Evolutionary conservation across 92 coral and sea anemone species (phyloP).

Genomic region (Pocillopora meandrina): DNA sequence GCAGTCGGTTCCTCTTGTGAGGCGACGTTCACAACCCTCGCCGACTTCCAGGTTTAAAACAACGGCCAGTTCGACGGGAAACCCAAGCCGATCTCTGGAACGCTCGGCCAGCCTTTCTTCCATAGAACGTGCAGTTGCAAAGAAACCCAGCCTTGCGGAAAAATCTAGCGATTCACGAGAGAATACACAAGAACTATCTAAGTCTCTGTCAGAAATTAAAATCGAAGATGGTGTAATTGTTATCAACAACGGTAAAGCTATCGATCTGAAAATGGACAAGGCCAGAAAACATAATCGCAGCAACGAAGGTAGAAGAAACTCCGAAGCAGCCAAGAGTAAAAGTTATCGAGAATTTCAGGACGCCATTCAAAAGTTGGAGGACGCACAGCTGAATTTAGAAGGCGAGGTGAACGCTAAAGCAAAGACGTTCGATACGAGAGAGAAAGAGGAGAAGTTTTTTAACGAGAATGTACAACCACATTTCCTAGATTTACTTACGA

Average conservation of each 20-base stretch:
- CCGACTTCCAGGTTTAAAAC: not conserved
- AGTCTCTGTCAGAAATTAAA: slow-evolving; percentile 22
- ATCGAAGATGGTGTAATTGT: slow-evolving; percentile 28
- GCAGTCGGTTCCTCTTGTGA: slow-evolving; percentile 20
- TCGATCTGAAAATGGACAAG: slow-evolving; percentile 31
- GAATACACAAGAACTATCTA: not conserved
- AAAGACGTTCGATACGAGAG: slow-evolving; percentile 17
- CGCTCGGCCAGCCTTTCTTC: not conserved
- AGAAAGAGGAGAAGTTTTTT: slow-evolving; percentile 27
- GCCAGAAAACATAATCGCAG: not conserved
- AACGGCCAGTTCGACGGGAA: not conserved
- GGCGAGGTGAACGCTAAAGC: slow-evolving; percentile 21
- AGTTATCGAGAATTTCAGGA: slow-evolving; percentile 41
- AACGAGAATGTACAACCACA: slow-evolving; percentile 37
- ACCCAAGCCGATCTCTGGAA: not conserved
- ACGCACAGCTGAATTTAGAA: slow-evolving; percentile 30
- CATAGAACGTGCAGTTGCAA: slow-evolving; percentile 2
- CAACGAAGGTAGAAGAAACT: not conserved
- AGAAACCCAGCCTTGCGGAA: not conserved
- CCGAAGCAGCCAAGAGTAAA: slow-evolving; percentile 23
- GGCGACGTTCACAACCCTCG: not conserved
- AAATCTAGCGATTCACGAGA: not conserved
- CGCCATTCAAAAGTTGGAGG: slow-evolving; percentile 29
- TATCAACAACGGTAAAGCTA: slow-evolving; percentile 33
- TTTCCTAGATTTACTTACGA: slow-evolving; percentile 22